Evolutionary conservation across 2,888 invertebrate genomes (phyloP), one percentile per base, ranked within the genome.

Genomic region (Melikaiella ostensackeni): DNA sequence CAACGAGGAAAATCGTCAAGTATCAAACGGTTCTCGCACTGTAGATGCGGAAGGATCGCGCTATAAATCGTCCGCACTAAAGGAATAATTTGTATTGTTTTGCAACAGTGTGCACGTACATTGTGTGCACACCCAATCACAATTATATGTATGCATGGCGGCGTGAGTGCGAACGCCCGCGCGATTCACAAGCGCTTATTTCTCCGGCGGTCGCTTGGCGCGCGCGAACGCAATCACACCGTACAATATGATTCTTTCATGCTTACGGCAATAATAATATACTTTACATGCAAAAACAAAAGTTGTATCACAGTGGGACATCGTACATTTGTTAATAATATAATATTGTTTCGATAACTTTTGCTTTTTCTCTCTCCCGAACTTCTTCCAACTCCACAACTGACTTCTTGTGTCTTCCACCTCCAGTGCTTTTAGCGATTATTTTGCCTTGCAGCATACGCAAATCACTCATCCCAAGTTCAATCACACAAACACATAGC

Each of bases 291-390:
- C 89, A 90, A 89, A 90, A 91, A 89, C 87, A 89, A 89, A 89
- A 90, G 86, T 89, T 89, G 86, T 91, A 91, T 91, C 91, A 91
- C 91, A 91, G 91, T 91, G 89, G 90, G 89, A 90, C 89, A 91
- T 90, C 90, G 88, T 90, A 90, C 88, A 88, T 89, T 89, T 89
- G 84, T 89, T 86, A 88, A 88, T 88, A 87, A 84, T 86, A 85
- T 86, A 86, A 86, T 88, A 87, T 88, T 84, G 82, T 86, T 82
- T 87, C 84, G 82, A 85, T 70, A 70, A 70, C 70, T 70, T 83
- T 83, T 79, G 81, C 77, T 80, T 78, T 77, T 76, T 80, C 57
- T 78, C 75, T 46, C 57, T 81, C 79, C 78, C 79, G 42, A 38
- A 74, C 81, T 76, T 75, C 35, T 74, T 73, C 75, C 74, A 80